A percentile compares a stretch with the other conserved stretches of the same genome.
Conservation (phyloP, 2,797 vertebrate genomes). For the Neostethus bicornis region DNA sequence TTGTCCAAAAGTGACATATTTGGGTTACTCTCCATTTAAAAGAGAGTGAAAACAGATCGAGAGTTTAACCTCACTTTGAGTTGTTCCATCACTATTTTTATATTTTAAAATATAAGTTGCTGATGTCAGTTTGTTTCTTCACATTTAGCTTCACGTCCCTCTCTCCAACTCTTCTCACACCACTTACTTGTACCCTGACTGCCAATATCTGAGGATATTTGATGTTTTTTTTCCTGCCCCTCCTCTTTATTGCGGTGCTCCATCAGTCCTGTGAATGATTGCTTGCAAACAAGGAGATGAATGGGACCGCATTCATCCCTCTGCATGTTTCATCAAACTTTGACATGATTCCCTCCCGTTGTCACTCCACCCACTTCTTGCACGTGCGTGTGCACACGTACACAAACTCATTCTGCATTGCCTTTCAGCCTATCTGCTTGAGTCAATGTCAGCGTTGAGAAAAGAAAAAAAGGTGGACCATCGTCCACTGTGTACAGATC, state of each 20-base stretch:
- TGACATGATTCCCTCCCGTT: constrained; percentile 20
- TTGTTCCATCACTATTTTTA: too few species aligned
- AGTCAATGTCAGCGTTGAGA: constrained; percentile 15
- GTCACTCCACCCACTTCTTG: not conserved
- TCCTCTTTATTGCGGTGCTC: constrained; percentile 42
- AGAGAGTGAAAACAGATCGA: too few species aligned
- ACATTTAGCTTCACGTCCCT: not conserved
- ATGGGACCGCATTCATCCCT: constrained; percentile 47
- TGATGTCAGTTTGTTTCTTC: not conserved
- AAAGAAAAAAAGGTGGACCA: constrained; percentile 22
- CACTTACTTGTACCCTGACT: not conserved
- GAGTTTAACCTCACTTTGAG: too few species aligned
- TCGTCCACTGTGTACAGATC: constrained; percentile 13
- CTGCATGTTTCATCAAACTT: constrained; percentile 53
- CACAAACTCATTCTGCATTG: not conserved
- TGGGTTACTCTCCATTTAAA: too few species aligned
- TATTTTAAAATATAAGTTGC: too few species aligned
- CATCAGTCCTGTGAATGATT: constrained; percentile 60
- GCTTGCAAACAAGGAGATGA: constrained; percentile 57
- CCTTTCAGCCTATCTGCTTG: constrained; percentile 23
- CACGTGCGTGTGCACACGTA: not conserved
- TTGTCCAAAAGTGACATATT: too few species aligned
- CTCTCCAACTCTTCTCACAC: not conserved
- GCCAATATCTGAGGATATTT: constrained; percentile 15
- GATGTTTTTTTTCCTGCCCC: constrained; percentile 10